Percentiles rank a stretch among this genome's conserved stretches.
phyloP scores from a whole-genome alignment of 2,888 invertebrate species.

The Chrysomela aeneicollis region DNA sequence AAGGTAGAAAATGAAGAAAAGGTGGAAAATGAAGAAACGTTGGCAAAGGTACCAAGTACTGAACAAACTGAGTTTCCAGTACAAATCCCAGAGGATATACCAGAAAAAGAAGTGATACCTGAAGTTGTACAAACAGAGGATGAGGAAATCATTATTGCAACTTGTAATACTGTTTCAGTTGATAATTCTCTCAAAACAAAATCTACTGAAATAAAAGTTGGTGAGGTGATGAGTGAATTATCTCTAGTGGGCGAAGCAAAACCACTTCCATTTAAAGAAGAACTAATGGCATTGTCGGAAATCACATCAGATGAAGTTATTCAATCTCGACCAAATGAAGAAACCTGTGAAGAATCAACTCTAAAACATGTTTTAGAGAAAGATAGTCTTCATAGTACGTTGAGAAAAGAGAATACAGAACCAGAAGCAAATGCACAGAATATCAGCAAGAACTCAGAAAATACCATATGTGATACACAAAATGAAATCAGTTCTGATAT shows the following conservation, averaged over 20 bases:
- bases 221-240: constrained; percentile 4
- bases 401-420: not conserved
- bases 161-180: not conserved
- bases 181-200: not conserved
- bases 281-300: not conserved
- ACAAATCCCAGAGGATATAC: no score
- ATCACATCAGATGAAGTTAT: not conserved
- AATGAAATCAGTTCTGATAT: not conserved
- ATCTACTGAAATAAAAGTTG: not conserved
- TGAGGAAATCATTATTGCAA: not conserved
- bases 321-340: not conserved
- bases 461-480: not conserved
- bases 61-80: no score
- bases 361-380: not conserved
- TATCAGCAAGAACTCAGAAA: not conserved
- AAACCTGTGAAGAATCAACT: not conserved
- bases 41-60: no score
- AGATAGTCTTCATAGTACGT: not conserved
- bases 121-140: not conserved
- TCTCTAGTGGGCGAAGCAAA: not conserved
- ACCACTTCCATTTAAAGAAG: not conserved
- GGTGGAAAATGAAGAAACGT: no score
- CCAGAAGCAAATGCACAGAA: not conserved
- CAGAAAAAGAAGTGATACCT: not conserved
- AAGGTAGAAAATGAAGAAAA: no score